Evolutionary conservation across 2,113 vertebrate genomes (phyloP), one percentile per base, ranked within the genome.

Genomic region (Montifringilla adamsi): DNA sequence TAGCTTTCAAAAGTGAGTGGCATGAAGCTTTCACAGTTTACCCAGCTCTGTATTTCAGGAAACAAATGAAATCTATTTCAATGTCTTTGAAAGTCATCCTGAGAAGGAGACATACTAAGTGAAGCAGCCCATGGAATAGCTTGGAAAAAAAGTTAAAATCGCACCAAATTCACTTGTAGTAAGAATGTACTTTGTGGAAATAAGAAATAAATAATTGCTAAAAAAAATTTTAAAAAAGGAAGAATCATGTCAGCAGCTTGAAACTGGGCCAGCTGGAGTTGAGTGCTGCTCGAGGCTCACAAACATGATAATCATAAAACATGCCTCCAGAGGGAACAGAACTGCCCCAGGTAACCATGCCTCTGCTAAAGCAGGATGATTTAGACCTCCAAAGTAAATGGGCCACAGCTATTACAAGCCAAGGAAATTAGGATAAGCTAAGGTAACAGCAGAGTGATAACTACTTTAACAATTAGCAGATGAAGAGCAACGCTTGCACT

Each of bases 361-460:
- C 73, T 84, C 66, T 84, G 83, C 76, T 82, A 75, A 87, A 93
- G 56, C 56, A 88, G 58, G 69, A 87, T 33, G 59, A 94, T 87
- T 89, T 66, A 95, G 93, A 69, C 83, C 90, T 94, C 72, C 41
- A 28, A 83, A 94, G 72, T 64, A 94, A 96, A 96, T 96, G 93
- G 94, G 94, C 67, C 88, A 72, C 49, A 37, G 86, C 66, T 95
- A 95, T 88, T 92, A 91, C 73, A 70, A 80, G 94, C 59, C 52
- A 37, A 94, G 87, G 74, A 91, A 96, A 97, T 86, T 68, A 95
- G 91, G 95, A 78, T 92, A 83, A 90, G 86, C 41, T 85, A 85
- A 94, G 82, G 83, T 87, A 97, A 83, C 63, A 53, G 13, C 66
- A 69, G 49, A 90, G 88, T 56, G 62, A 31, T 59, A 92, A 46